Evolutionary conservation across 2,113 vertebrate species (phyloP), one percentile per base, ranked within the genome.

Genomic region (Gymnogyps californianus): DNA sequence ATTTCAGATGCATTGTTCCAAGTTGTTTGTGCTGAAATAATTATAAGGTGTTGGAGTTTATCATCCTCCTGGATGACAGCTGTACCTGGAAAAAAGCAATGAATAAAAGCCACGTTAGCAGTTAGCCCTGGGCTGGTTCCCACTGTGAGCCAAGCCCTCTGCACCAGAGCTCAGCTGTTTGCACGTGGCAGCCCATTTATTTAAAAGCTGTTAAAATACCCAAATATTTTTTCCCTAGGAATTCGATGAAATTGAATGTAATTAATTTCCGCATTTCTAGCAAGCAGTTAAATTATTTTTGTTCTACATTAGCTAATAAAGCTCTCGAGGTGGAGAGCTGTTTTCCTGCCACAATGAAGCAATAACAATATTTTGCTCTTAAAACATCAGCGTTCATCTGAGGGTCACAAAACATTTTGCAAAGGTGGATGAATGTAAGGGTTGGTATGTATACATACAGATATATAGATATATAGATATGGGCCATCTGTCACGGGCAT

Each of bases 31-130:
- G 58, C 89, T 81, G 59, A 59, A 90, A 70, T 95, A 97, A 97
- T 96, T 87, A 91, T 44, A 79, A 95, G 87, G 91, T 93, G 89
- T 75, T 96, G 83, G 77, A 89, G 87, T 96, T 95, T 64, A 89
- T 91, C 89, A 71, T 91, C 57, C 67, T 71, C 55, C 86, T 76
- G 93, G 92, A 85, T 74, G 90, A 83, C 84, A 96, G 79, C 82
- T 28, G 3, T 96, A 95, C 90, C 90, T 93, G 87, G 82, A 74
- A 88, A 72, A 95, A 69, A 49, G 34, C 66, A 79, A n/a, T 9
- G 71, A 91, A 86, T 70, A 96, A 77, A 83, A 91, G 58, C 61
- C 84, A 85, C 1, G 1, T 93, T 87, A 94, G 78, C 93, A 96
- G 82, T 83, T 83, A 93, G 84, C 78, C 82, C 79, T 69, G 90